Conservation (phyloP, 2,113 vertebrate species). For the Centrocercus urophasianus region DNA sequence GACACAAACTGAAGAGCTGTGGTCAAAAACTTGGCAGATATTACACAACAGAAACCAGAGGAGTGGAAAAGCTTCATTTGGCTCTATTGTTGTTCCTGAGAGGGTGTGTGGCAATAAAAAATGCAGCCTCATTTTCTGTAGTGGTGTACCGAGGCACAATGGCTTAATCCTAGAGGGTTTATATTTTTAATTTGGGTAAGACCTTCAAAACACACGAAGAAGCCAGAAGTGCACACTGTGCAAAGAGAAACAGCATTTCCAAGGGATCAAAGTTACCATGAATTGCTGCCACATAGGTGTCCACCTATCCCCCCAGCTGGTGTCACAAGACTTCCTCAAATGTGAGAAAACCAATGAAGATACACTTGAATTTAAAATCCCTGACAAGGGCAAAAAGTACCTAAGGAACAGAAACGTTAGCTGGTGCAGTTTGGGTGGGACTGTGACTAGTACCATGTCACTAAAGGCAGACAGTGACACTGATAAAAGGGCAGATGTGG, state of each 20-base stretch:
- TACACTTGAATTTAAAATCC: not conserved
- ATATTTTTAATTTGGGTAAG: not conserved
- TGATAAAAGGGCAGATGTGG: not conserved
- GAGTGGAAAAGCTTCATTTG: not conserved
- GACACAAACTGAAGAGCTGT: not conserved
- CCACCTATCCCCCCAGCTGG: fast-evolving
- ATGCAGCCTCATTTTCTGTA: not conserved
- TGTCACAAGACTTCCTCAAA: not conserved
- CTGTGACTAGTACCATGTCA: not conserved
- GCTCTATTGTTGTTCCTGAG: not conserved
- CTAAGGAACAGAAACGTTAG: not conserved
- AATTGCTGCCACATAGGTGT: not conserved
- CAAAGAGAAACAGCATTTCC: not conserved
- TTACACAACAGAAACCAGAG: not conserved
- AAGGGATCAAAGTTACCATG: fast-evolving
- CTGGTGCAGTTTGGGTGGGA: not conserved
- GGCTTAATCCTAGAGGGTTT: not conserved
- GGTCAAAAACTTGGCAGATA: not conserved
- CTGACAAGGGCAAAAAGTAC: not conserved
- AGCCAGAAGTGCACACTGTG: not conserved
- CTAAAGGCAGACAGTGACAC: fast-evolving
- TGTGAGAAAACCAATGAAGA: not conserved
- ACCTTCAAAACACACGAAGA: not conserved
- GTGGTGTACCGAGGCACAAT: not conserved
- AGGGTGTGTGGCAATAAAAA: not conserved